phyloP scores from a whole-genome alignment of 2,888 invertebrate species.

The Apodemia hepburni region DNA sequence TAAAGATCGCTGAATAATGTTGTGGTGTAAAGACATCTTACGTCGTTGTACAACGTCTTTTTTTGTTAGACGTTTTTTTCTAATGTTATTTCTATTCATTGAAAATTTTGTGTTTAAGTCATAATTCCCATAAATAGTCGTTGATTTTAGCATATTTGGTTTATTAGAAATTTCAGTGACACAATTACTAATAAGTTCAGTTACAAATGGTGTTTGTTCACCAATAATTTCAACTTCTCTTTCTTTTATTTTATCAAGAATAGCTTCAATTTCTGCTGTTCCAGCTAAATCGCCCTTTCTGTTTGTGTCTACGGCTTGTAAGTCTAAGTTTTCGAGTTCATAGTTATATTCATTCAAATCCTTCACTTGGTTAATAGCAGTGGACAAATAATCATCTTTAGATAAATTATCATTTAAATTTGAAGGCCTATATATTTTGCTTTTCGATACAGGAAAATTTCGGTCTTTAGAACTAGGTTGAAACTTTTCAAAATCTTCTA shows the following conservation, averaged over 20 bases:
- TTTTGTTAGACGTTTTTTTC: conserved; percentile 9
- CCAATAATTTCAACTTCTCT: conserved; percentile 42
- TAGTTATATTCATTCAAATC: not conserved
- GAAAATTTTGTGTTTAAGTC: conserved; percentile 18
- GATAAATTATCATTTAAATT: not conserved
- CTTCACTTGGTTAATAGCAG: conserved; percentile 1
- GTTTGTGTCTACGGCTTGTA: not conserved
- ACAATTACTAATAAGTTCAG: conserved; percentile 41
- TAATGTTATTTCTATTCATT: conserved; percentile 13
- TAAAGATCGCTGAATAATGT: conserved; percentile 36
- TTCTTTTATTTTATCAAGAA: conserved; percentile 50
- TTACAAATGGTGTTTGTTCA: conserved; percentile 39
- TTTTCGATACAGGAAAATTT: conserved; percentile 33
- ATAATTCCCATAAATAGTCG: conserved; percentile 27
- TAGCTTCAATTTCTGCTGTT: conserved; percentile 47
- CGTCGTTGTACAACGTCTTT: not conserved
- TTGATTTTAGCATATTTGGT: conserved; percentile 24
- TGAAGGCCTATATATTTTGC: conserved; percentile 11
- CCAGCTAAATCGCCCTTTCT: conserved; percentile 22
- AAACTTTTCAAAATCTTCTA: not conserved
- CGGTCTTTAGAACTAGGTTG: not conserved
- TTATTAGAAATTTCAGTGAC: conserved; percentile 45
- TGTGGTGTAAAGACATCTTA: conserved; percentile 30
- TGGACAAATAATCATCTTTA: not conserved
- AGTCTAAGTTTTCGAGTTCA: not conserved